Percentiles rank a stretch among this genome's conserved stretches.
Conservation (phyloP, 2,888 invertebrate genomes). For the Palloptera scutellata region DNA sequence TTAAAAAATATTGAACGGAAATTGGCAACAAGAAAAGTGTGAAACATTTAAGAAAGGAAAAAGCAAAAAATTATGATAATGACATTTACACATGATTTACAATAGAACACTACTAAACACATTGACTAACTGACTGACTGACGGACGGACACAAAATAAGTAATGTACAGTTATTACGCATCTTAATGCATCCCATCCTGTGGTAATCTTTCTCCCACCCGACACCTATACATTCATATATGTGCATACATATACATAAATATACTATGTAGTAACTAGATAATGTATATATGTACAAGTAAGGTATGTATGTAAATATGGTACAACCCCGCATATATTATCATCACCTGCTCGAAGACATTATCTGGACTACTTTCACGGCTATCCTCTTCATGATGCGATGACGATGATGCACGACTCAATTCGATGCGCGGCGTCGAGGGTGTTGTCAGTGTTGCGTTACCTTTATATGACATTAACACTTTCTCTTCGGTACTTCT, state of each 20-base stretch:
- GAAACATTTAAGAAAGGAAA: no score
- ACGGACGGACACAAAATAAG: no score
- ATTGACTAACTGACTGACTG: no score
- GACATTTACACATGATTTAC: no score
- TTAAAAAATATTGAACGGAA: no score
- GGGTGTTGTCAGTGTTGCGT: conserved; percentile 67
- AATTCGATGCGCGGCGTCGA: conserved; percentile 87
- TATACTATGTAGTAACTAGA: background rate
- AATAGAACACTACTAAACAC: no score
- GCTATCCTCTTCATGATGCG: conserved; percentile 79
- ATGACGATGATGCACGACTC: conserved; percentile 87
- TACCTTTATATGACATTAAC: conserved; percentile 43
- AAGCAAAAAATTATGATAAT: no score
- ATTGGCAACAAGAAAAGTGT: no score
- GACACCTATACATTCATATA: conserved; percentile 11
- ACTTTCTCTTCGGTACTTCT: conserved; percentile 51
- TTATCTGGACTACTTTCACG: conserved; percentile 85
- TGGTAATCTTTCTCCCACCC: background rate
- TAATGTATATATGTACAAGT: background rate
- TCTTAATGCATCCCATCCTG: no score
- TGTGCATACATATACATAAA: conserved; percentile 10
- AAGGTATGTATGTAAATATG: no score
- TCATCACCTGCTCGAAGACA: conserved; percentile 75
- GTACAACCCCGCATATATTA: conserved; percentile 28
- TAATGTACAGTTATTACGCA: no score